Percentiles rank a stretch among this genome's conserved stretches.
phyloP scores from a whole-genome alignment of 2,113 vertebrate genomes.

The Chloroceryle aenea region DNA sequence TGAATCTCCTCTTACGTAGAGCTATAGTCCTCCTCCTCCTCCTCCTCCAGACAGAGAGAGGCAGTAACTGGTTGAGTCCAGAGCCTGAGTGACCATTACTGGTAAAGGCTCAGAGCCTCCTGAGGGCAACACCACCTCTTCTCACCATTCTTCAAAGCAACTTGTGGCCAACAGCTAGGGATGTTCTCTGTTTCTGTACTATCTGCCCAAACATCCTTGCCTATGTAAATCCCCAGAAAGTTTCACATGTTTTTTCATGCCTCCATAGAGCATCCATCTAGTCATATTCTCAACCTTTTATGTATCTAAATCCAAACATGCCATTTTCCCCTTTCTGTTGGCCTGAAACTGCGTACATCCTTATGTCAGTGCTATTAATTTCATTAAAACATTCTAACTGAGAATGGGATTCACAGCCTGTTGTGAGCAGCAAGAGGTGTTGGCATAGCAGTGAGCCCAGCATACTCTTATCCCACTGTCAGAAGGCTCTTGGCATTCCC shows the following conservation, averaged over 20 bases:
- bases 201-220: neutral
- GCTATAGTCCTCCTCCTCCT: neutral
- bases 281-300: neutral
- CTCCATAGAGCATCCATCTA: neutral
- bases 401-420: neutral
- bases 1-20: neutral
- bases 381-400: neutral
- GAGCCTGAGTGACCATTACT: neutral
- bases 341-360: neutral
- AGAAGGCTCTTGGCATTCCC: neutral
- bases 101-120: neutral
- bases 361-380: neutral
- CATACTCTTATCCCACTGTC: neutral
- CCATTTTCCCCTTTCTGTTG: neutral
- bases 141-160: neutral
- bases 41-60: neutral
- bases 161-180: neutral
- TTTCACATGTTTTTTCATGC: neutral
- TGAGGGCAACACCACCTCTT: neutral
- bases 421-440: neutral
- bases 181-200: neutral
- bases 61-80: neutral
- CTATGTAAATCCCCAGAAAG: neutral
- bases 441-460: neutral
- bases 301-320: neutral